Base-by-base conservation (phyloP, 1,140 invertebrate species). In the Meloidogyne exigua region DNA sequence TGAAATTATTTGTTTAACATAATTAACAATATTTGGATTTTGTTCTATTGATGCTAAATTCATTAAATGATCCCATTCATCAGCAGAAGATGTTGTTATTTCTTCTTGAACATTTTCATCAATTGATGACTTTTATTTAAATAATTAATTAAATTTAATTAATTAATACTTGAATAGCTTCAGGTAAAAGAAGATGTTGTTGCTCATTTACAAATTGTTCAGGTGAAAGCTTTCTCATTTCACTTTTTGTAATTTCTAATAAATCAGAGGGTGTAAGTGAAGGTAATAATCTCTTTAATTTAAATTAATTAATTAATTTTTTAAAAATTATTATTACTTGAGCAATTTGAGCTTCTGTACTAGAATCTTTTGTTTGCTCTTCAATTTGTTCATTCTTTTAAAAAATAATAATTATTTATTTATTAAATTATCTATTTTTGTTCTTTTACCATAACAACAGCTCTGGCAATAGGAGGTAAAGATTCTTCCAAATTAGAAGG, bases 161-260 rank as follows among this genome's bases (percentile, higher is more conserved):
- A 57, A 5, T n/a, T 57, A n/a, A 9, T 57, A 57, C 72, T 36
- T 73, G 72, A 21, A 62, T 2, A 32, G 72, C 15, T 62, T 73
- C 72, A 39, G 72, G 57, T 21, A 73, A 23, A 11, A 73, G 44
- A 62, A 73, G n/a, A 32, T 73, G 72, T 64, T 62, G 72, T 28
- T 73, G 72, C 39, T 73, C 72, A 62, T 25, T 57, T 4, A 73
- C 72, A 65, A 62, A 73, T 39, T 73, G 72, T 64, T 73, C 57
- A 18, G 72, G 72, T 12, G 72, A 73, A 62, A 73, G 57, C 25
- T n/a, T 15, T 23, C 57, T 62, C 42, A 73, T 39, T 64, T 73
- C 72, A n/a, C 57, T 13, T 36, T 65, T 28, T 28, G 39, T 36
- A n/a, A 73, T 21, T 13, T 4, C 72, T 65, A 73, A 32, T 21